Conservation (phyloP, 2,113 vertebrate genomes). For the Oxyruncus cristatus region DNA sequence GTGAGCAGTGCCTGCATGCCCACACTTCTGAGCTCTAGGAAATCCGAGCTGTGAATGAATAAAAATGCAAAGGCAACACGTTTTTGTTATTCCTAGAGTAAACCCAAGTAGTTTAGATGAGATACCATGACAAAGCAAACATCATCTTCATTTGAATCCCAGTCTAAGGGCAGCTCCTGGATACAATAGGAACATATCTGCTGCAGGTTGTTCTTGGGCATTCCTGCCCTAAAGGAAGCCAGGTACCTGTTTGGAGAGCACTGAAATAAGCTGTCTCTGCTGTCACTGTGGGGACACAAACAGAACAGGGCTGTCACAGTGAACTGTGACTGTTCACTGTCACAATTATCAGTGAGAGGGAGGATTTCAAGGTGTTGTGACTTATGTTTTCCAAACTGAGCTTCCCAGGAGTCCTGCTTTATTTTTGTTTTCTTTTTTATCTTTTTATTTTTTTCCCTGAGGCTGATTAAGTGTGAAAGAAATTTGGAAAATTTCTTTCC, state of each 20-base stretch:
- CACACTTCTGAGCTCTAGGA: conserved; percentile 6
- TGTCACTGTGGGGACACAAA: rapidly evolving
- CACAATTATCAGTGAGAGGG: background rate
- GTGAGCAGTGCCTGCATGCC: background rate
- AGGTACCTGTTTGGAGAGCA: background rate
- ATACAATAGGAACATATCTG: background rate
- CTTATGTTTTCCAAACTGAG: background rate
- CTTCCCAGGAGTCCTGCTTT: background rate
- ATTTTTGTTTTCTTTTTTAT: too few relatives aligned
- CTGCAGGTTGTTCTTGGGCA: background rate
- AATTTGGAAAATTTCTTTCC: background rate
- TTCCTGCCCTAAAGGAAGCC: background rate
- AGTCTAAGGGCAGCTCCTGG: background rate
- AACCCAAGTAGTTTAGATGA: background rate
- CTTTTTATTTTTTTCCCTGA: background rate
- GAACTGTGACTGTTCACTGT: background rate
- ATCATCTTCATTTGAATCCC: background rate
- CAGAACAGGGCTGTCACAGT: background rate
- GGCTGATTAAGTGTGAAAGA: background rate
- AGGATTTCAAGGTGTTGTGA: background rate
- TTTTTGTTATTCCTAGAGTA: conserved; percentile 23
- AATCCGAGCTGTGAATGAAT: background rate
- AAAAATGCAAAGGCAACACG: background rate
- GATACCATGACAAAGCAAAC: background rate
- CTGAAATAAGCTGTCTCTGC: background rate